These are phyloP conservation scores for Andrena minutula DNA, from an alignment of 2,888 invertebrate genomes.

Conservation along the genomic window DNA sequence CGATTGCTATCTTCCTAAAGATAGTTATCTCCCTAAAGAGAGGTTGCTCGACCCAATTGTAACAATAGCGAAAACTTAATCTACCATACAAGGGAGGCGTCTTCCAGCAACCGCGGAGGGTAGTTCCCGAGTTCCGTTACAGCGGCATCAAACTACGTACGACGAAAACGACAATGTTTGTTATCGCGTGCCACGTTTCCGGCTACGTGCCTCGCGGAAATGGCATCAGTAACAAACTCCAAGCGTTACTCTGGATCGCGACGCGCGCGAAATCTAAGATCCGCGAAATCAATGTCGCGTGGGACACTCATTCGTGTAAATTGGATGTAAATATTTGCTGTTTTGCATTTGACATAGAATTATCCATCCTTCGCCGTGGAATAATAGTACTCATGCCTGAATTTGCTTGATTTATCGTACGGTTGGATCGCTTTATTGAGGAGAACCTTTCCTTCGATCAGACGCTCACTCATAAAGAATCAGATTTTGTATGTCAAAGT, in stretches of 20 bases:
- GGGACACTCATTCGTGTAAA: neutral
- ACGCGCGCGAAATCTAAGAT: slow-evolving; percentile 10
- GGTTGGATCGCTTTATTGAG: neutral
- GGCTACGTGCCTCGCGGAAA: slow-evolving; percentile 38
- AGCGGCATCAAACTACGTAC: slow-evolving; percentile 34
- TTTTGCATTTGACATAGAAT: neutral
- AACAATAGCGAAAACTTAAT: slow-evolving; percentile 39
- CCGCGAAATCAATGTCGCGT: slow-evolving; percentile 8
- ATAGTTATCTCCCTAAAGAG: neutral
- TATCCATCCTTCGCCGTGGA: neutral
- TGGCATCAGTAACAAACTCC: slow-evolving; percentile 35
- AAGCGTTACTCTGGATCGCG: slow-evolving; percentile 9
- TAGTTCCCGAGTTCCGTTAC: slow-evolving; percentile 41
- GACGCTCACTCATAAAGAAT: neutral
- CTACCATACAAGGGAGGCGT: slow-evolving; percentile 2
- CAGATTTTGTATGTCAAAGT: neutral
- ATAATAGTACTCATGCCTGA: neutral
- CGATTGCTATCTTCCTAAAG: neutral
- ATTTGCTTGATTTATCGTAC: neutral
- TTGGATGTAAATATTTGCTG: neutral
- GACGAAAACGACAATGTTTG: slow-evolving; percentile 53
- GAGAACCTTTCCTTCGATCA: neutral
- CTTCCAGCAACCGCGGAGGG: slow-evolving; percentile 4
- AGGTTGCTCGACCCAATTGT: neutral
- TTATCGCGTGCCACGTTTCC: slow-evolving; percentile 38